Base-by-base conservation (phyloP, 2,113 vertebrate genomes). In the Poecilia latipinna region DNA sequence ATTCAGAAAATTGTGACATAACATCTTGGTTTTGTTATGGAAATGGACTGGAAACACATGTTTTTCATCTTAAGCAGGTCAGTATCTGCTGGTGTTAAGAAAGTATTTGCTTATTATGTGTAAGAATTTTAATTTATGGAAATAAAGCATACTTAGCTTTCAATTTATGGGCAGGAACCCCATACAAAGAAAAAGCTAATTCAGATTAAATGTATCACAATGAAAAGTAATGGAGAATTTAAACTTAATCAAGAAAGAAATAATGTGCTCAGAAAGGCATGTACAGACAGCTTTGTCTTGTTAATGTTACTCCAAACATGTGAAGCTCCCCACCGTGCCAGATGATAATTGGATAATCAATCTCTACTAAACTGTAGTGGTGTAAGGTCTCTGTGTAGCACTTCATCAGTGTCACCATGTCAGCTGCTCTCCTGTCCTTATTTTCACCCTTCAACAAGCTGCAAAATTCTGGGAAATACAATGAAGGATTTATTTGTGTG, bases 341-440 rank as follows among this genome's bases (percentile, higher is more conserved):
- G 86, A 85, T 89, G 86, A 86, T 93, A 93, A 94, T 93, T 90
- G 86, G 84, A 88, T 88, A 86, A 94, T 93, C 92, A 93, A 91
- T 94, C 92, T 92, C 79, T 39, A 61, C 87, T 89, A 88, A 91
- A 88, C 80, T 82, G 84, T 68, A 19, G 70, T 77, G 84, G 87
- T 87, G 70, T 60, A 28, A 86, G 75, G 79, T 54, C 65, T 68
- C 44, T 54, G 33, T 32, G 61, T 35, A 75, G 87, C 33, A 64
- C 82, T 92, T 86, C 37, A 82, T 91, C 87, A 90, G 42, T 86
- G 89, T 85, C 87, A 83, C 48, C 0, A 4, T 85, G 75, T 78
- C 84, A 85, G 78, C 80, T 72, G 76, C 82, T 83, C 79, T 77
- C 86, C 63, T 75, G 71, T 90, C 84, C 84, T 85, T 81, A 75